Evolutionary conservation across 2,797 vertebrate species (phyloP), one percentile per base, ranked within the genome.

Genomic region (Platalea minor): DNA sequence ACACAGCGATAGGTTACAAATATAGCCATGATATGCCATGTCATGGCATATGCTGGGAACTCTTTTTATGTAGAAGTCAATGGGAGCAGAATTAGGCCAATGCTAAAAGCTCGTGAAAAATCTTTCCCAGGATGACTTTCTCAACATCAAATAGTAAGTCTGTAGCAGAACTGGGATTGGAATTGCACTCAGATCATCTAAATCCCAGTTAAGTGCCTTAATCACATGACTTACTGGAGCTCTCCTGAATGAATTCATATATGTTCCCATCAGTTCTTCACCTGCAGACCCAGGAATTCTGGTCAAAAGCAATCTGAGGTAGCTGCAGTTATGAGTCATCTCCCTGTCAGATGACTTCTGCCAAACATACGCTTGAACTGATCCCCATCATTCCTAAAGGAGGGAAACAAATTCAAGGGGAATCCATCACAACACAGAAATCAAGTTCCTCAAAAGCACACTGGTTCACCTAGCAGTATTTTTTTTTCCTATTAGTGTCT

Each of bases 191-290:
- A 87, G 20, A 80, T 61, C 83, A 68, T 43, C 74, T 96, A 95
- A 91, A 91, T 92, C 88, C 86, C 50, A 75, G 41, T n/a, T 96
- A 94, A 96, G 78, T 96, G 60, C 72, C 84, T 83, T 87, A 37
- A 78, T 85, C 95, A 95, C 92, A 80, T 95, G 96, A 96, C 92
- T 95, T 96, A 87, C 95, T 80, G 95, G 78, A 92, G 74, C 45
- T 82, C 51, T 77, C 12, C 51, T 95, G 89, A 91, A 89, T 93
- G 5, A 89, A 96, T 95, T 95, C 74, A 75, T 68, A 48, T 11
- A 74, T 91, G 78, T 97, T 96, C 86, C 90, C 78, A 95, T 95
- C 78, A 95, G 75, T 63, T 95, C 68, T 77, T 96, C 93, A 95
- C 90, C 88, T 91, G 81, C 5, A 85, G 80, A 92, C 72, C 81